phyloP scores from a whole-genome alignment of 1,140 invertebrate species.

The Drosophila takahashii region DNA sequence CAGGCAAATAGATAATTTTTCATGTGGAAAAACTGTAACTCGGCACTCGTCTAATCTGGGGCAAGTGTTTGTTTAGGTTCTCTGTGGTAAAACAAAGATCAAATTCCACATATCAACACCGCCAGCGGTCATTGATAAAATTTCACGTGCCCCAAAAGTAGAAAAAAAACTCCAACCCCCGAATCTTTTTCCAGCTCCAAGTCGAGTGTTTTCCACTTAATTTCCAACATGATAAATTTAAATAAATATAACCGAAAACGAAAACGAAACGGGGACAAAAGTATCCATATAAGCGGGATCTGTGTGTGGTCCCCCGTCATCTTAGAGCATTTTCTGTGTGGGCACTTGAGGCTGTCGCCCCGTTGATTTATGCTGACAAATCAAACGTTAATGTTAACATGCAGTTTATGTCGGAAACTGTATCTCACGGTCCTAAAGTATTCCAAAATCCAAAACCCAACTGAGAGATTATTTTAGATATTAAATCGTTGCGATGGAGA shows the following conservation, averaged over 20 bases:
- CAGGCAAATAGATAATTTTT: slow-evolving; percentile 45
- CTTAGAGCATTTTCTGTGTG: slow-evolving; percentile 49
- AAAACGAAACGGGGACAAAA: slow-evolving; percentile 25
- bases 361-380: slow-evolving; percentile 77
- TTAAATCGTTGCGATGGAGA: slow-evolving; percentile 3
- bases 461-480: slow-evolving; percentile 17
- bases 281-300: slow-evolving; percentile 35
- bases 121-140: slow-evolving; percentile 43
- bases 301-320: slow-evolving; percentile 64
- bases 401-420: slow-evolving; percentile 57
- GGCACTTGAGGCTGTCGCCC: slow-evolving; percentile 62
- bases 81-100: slow-evolving; percentile 58
- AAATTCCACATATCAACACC: slow-evolving; percentile 78
- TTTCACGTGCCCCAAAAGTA: slow-evolving; percentile 59
- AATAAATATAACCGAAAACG: slow-evolving; percentile 65
- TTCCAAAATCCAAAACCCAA: neutral
- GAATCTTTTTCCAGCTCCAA: slow-evolving; percentile 11
- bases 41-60: slow-evolving; percentile 64
- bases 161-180: slow-evolving; percentile 12
- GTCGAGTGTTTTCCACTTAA: slow-evolving; percentile 78
- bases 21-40: slow-evolving; percentile 52
- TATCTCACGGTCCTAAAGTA: slow-evolving; percentile 33
- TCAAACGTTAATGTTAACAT: slow-evolving; percentile 70
- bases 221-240: slow-evolving; percentile 73
- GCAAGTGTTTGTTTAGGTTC: slow-evolving; percentile 70